These are phyloP conservation scores for Lanistes nyassanus DNA, from an alignment of 1,140 invertebrate species.

Conservation along the genomic window DNA sequence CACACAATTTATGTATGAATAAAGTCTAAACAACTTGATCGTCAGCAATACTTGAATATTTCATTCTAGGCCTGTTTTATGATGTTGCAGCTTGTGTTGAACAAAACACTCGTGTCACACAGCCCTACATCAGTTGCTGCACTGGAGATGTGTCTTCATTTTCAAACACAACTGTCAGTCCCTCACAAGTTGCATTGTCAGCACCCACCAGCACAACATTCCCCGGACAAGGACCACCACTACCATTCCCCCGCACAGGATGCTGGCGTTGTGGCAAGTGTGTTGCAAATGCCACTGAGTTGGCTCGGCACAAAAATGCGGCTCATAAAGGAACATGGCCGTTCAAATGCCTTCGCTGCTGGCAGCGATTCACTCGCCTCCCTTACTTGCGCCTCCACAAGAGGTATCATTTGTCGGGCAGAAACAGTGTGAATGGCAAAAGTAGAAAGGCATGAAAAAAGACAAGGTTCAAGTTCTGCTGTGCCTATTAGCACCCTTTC, in stretches of 20 bases:
- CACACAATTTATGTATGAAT: too few species aligned
- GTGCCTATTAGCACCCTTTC: not conserved
- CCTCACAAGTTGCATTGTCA: not conserved
- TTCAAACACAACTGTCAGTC: not conserved
- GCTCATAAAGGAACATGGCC: not conserved
- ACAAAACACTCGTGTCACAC: not conserved
- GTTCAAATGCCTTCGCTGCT: not conserved
- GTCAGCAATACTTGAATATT: not conserved
- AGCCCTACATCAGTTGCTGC: not conserved
- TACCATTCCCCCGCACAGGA: not conserved
- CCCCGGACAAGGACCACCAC: not conserved
- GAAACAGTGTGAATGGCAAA: not conserved
- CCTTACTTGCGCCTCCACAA: slow-evolving; percentile 11
- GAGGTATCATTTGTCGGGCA: not conserved
- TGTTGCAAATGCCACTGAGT: not conserved
- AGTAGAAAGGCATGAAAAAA: not conserved
- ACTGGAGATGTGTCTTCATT: not conserved
- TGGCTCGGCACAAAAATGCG: not conserved
- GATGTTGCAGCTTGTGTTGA: not conserved
- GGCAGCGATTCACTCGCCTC: slow-evolving; percentile 3
- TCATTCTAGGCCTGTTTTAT: not conserved
- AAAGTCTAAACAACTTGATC: too few species aligned
- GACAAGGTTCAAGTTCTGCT: not conserved
- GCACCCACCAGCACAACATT: not conserved
- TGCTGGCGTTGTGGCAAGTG: slow-evolving; percentile 16